Evolutionary conservation across 2,888 invertebrate genomes (phyloP).

Genomic region (Uloborus plumipes): DNA sequence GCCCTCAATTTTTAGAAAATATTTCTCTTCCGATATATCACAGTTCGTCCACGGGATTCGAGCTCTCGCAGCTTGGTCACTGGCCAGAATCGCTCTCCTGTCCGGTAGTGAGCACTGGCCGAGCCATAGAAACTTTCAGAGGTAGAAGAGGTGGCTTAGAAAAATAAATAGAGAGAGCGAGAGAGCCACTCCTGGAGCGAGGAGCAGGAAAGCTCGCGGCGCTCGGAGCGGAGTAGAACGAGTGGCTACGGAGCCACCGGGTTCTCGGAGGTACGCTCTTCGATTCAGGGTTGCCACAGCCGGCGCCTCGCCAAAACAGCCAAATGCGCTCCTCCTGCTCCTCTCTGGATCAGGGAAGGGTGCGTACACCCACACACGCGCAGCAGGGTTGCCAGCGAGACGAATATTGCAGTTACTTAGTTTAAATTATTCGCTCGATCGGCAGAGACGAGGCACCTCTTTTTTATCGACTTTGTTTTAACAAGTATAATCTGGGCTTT

Average conservation of each 20-base stretch:
- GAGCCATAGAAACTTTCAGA: neutral
- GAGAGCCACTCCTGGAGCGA: neutral
- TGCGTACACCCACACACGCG: neutral
- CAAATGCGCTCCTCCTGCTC: slow-evolving; percentile 24
- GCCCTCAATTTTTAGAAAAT: no score
- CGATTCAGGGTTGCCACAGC: slow-evolving; percentile 36
- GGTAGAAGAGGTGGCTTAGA: neutral
- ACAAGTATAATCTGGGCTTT: no score
- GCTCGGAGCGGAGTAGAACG: slow-evolving; percentile 25
- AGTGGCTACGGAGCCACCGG: slow-evolving; percentile 13
- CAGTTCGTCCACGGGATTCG: no score
- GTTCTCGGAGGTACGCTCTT: slow-evolving; percentile 31
- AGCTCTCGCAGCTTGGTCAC: no score
- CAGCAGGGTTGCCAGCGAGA: neutral
- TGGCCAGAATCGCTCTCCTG: no score
- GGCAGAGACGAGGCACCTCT: no score
- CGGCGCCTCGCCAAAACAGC: slow-evolving; percentile 34
- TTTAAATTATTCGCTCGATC: no score
- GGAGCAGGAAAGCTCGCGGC: slow-evolving; percentile 7
- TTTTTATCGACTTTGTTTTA: no score
- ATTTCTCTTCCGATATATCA: no score
- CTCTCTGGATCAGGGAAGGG: neutral
- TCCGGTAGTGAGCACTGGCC: no score
- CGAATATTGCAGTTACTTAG: no score
- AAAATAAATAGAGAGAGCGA: neutral